These are phyloP conservation scores for Choreutis nemorana DNA, from an alignment of 2,888 invertebrate genomes.

Conservation along the genomic window DNA sequence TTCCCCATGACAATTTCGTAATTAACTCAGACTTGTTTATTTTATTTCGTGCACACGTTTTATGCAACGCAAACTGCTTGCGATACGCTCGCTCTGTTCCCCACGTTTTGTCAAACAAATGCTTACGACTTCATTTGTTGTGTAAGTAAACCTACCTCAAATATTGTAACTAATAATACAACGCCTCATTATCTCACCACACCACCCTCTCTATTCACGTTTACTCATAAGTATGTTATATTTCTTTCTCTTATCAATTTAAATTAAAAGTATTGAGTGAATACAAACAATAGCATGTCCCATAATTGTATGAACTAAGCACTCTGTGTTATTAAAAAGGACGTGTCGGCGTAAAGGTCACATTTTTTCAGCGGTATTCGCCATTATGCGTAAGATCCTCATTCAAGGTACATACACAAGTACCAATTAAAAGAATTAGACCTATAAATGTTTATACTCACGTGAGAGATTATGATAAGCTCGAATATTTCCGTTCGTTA, in stretches of 20 bases:
- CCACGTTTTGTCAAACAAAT: too few species aligned
- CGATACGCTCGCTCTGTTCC: background rate
- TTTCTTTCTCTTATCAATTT: too few species aligned
- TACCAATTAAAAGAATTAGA: constrained; percentile 45
- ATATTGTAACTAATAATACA: too few species aligned
- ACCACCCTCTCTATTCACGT: too few species aligned
- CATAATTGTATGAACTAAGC: too few species aligned
- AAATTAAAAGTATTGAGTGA: too few species aligned
- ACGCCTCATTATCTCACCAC: too few species aligned
- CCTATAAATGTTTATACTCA: constrained; percentile 28
- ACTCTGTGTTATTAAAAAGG: constrained; percentile 25
- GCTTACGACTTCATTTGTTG: too few species aligned
- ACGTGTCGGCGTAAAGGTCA: constrained; percentile 36
- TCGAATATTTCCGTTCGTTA: constrained; percentile 22
- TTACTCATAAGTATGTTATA: too few species aligned
- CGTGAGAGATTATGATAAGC: constrained; percentile 21
- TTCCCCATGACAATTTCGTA: constrained; percentile 38
- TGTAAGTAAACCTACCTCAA: too few species aligned
- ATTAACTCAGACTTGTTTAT: constrained; percentile 40
- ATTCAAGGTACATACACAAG: constrained; percentile 20
- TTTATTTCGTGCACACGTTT: constrained; percentile 14
- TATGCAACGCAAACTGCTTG: constrained; percentile 6
- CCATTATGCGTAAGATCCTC: constrained; percentile 36
- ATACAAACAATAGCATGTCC: too few species aligned
- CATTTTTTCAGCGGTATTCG: constrained; percentile 31